Percentiles rank a stretch among this genome's conserved stretches.
Evolutionary conservation across 2,888 invertebrate genomes (phyloP).

Genomic region (Beris chalybata): DNA sequence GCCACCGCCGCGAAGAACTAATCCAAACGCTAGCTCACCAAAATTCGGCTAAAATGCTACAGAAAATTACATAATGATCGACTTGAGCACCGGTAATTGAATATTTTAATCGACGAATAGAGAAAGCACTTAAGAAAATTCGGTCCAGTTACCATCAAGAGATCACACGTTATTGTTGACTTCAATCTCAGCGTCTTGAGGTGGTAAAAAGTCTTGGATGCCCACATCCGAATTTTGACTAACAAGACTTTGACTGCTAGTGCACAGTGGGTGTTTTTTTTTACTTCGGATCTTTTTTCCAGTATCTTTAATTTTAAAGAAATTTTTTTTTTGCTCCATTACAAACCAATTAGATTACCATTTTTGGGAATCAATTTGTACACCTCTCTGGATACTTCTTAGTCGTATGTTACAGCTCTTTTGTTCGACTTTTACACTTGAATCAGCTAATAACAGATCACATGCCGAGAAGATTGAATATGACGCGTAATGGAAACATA

Average conservation of each 20-base stretch:
- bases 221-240: slow-evolving; percentile 26
- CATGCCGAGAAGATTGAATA: slow-evolving; percentile 29
- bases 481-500: slow-evolving; percentile 31
- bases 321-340: slow-evolving; percentile 10
- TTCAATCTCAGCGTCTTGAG: not conserved
- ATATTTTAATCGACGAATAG: slow-evolving; percentile 5
- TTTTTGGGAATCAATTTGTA: slow-evolving; percentile 31
- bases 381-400: slow-evolving; percentile 6
- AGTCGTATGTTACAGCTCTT: slow-evolving; percentile 8
- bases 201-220: not conserved
- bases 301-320: slow-evolving; percentile 7
- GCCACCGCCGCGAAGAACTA: not conserved
- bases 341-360: slow-evolving; percentile 33
- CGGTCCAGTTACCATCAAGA: slow-evolving; percentile 15
- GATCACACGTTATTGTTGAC: not conserved
- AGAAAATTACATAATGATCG: slow-evolving; percentile 28
- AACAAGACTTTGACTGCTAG: slow-evolving; percentile 14
- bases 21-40: slow-evolving; percentile 5
- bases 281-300: not conserved
- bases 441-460: slow-evolving; percentile 32
- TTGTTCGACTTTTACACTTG: slow-evolving; percentile 30
- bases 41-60: slow-evolving; percentile 16
- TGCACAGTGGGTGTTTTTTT: slow-evolving; percentile 25
- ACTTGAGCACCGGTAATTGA: slow-evolving; percentile 15
- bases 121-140: slow-evolving; percentile 28